Conservation (phyloP, 2,888 invertebrate species). For the Drosophila tripunctata region DNA sequence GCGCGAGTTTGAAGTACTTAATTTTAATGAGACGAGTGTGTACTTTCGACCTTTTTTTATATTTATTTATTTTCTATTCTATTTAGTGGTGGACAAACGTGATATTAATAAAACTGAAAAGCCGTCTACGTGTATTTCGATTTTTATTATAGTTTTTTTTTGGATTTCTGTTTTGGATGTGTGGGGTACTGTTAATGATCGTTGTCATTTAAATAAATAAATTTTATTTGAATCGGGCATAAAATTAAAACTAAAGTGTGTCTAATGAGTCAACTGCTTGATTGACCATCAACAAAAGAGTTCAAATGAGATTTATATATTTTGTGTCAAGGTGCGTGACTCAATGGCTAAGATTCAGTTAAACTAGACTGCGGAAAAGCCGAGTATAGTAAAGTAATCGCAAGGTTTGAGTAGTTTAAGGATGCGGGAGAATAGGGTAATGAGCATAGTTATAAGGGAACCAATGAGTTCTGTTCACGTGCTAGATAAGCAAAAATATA, state of each 20-base stretch:
- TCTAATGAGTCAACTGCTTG: constrained; percentile 38
- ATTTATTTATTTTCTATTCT: constrained; percentile 29
- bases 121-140: constrained; percentile 58
- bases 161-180: not conserved
- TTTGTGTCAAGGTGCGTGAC: constrained; percentile 23
- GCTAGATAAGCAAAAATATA: no score
- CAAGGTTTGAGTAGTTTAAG: not conserved
- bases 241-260: constrained; percentile 27
- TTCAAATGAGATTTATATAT: constrained; percentile 1
- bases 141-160: constrained; percentile 41
- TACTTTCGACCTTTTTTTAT: constrained; percentile 23
- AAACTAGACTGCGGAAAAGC: not conserved
- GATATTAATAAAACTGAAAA: constrained; percentile 41
- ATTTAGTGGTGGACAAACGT: constrained; percentile 49
- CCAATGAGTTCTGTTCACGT: no score
- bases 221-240: constrained; percentile 40
- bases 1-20: constrained; percentile 48
- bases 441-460: not conserved
- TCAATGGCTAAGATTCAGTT: constrained; percentile 12
- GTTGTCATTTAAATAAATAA: constrained; percentile 43
- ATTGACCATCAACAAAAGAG: not conserved
- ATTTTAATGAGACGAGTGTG: constrained; percentile 51
- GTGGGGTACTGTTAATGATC: constrained; percentile 29
- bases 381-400: not conserved
- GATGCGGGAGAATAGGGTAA: not conserved